Evolutionary conservation across 2,797 vertebrate species (phyloP).

Genomic region (Smutsia temminckii): DNA sequence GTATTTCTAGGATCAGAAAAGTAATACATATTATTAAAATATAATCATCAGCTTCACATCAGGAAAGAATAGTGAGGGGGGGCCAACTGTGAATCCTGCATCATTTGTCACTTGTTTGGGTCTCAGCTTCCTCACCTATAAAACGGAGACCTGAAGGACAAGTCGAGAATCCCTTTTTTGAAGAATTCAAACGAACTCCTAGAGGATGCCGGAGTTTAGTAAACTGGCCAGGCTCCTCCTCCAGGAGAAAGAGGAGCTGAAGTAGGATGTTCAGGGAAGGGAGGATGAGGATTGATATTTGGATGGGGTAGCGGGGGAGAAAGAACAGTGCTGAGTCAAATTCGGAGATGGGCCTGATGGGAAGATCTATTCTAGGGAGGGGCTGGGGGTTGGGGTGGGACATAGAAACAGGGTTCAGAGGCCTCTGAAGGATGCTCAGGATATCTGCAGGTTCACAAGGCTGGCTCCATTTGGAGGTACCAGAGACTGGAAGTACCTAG

Average conservation of each 20-base stretch:
- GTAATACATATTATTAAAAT: constrained; percentile 9
- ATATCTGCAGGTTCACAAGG: neutral
- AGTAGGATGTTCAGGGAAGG: neutral
- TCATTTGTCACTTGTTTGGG: neutral
- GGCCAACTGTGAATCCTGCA: neutral
- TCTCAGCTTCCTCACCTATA: neutral
- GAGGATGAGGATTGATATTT: neutral
- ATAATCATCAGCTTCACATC: neutral
- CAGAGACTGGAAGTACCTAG: neutral
- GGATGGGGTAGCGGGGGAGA: too few species aligned
- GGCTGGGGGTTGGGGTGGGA: neutral
- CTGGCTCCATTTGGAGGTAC: neutral
- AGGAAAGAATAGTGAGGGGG: neutral
- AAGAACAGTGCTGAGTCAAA: neutral
- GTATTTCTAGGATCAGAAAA: constrained; percentile 1
- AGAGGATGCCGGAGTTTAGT: neutral
- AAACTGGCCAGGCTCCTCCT: neutral
- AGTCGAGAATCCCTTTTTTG: neutral
- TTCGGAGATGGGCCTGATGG: neutral
- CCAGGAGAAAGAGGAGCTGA: neutral
- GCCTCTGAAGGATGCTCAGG: neutral
- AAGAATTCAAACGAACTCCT: constrained; percentile 38
- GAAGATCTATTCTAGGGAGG: neutral
- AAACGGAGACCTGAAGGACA: neutral
- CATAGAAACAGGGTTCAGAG: neutral